These are phyloP conservation scores for Lagorchestes hirsutus DNA, from an alignment of 2,797 vertebrate species.

Conservation along the genomic window DNA sequence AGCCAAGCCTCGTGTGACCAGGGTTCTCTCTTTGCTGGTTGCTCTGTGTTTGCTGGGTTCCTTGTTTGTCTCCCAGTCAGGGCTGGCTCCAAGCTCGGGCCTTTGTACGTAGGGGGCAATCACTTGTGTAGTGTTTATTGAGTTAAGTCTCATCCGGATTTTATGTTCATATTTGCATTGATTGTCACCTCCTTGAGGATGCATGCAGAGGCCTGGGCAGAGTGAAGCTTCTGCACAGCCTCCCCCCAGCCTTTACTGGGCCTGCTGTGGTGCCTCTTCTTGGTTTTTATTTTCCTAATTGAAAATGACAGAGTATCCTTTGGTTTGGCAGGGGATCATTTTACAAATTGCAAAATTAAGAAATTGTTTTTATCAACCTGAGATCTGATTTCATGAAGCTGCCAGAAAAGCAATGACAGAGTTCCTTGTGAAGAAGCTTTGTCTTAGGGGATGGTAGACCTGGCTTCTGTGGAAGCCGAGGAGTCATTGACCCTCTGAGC, in stretches of 20 bases:
- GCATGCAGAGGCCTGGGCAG: not conserved
- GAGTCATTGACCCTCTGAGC: too few species aligned
- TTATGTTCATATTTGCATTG: not conserved
- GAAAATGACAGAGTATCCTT: not conserved
- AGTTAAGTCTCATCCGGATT: not conserved
- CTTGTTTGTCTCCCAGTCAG: not conserved
- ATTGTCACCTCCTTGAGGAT: not conserved
- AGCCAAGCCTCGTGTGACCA: not conserved
- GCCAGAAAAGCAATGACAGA: not conserved
- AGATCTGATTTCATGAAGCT: not conserved
- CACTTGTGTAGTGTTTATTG: not conserved
- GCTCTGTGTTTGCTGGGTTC: not conserved
- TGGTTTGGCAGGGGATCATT: not conserved
- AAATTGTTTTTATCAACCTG: not conserved
- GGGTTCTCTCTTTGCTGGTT: not conserved
- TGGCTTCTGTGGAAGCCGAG: too few species aligned
- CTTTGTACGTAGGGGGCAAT: not conserved
- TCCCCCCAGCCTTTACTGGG: not conserved
- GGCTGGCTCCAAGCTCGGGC: not conserved
- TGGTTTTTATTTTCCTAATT: not conserved
- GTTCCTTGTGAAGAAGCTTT: not conserved
- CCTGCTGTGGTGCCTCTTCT: accelerated
- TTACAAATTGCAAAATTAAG: not conserved
- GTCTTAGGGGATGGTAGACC: not conserved
- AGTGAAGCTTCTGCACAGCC: too few species aligned